Conservation (phyloP, 2,113 vertebrate genomes). For the Arvicanthis niloticus region DNA sequence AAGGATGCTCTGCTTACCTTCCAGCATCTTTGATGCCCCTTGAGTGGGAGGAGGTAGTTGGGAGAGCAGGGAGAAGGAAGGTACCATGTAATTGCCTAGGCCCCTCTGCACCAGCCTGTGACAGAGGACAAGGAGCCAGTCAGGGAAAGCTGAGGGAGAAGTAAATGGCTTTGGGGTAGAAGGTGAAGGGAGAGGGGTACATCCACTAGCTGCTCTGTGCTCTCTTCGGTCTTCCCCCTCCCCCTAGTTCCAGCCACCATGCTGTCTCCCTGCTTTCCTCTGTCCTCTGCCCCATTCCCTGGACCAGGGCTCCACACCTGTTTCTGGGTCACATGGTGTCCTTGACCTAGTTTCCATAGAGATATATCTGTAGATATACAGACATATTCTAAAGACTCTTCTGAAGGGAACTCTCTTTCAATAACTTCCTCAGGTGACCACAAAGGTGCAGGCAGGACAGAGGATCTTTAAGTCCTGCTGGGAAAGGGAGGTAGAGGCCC, state of each 20-base stretch:
- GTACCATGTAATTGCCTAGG: too few species aligned
- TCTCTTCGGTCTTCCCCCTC: too few species aligned
- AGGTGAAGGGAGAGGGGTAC: fast-evolving
- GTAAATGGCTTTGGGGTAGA: neutral
- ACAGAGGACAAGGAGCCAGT: neutral
- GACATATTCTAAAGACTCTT: neutral
- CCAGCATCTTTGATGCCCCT: neutral
- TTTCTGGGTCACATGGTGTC: too few species aligned
- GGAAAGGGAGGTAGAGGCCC: neutral
- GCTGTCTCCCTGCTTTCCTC: neutral
- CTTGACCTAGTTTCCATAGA: too few species aligned
- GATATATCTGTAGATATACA: neutral
- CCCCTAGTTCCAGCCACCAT: neutral
- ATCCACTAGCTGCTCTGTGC: too few species aligned
- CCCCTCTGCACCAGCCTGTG: neutral
- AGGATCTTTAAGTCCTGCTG: neutral
- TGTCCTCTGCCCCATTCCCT: neutral
- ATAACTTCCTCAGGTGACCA: neutral
- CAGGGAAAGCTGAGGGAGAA: neutral
- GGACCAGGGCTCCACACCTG: neutral
- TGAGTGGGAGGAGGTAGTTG: neutral
- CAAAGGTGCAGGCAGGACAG: fast-evolving
- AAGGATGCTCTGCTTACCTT: neutral
- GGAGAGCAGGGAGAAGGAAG: neutral
- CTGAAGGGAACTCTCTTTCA: fast-evolving